These are phyloP conservation scores for Acarapis woodi DNA, from an alignment of 1,140 invertebrate species.

Conservation along the genomic window DNA sequence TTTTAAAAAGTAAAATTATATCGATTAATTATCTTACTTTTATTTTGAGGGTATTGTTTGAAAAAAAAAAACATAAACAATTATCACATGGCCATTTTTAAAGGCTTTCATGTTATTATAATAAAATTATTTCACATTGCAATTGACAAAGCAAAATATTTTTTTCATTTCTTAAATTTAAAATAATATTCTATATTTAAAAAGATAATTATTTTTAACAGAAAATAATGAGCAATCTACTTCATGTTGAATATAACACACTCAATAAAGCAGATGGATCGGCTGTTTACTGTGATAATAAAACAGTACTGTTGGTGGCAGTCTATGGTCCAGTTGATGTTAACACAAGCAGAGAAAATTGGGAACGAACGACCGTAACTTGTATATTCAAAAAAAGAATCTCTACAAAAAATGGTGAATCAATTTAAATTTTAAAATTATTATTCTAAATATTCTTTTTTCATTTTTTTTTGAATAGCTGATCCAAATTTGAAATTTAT, in stretches of 20 bases:
- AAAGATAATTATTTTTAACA: no score
- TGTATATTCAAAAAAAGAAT: constrained; percentile 33
- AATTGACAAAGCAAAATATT: no score
- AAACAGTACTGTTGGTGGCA: constrained; percentile 38
- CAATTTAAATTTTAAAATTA: constrained; percentile 2
- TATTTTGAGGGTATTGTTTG: no score
- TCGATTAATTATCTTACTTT: no score
- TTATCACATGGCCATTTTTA: no score
- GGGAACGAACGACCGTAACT: constrained; percentile 45
- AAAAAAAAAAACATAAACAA: no score
- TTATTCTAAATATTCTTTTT: constrained; percentile 7
- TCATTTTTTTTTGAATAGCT: constrained; percentile 20
- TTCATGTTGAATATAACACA: constrained; percentile 3
- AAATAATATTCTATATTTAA: no score
- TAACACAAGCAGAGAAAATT: constrained; percentile 37
- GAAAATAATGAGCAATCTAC: background rate
- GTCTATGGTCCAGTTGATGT: constrained; percentile 57
- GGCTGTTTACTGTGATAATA: constrained; percentile 13
- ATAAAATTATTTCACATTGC: no score
- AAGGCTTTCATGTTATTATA: no score
- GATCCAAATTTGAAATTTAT: constrained; percentile 28
- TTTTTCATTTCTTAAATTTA: no score
- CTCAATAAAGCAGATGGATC: constrained; percentile 12
- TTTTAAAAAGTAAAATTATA: no score
- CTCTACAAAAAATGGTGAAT: background rate